phyloP scores from a whole-genome alignment of 2,888 invertebrate species.

The Limnephilus auricula region DNA sequence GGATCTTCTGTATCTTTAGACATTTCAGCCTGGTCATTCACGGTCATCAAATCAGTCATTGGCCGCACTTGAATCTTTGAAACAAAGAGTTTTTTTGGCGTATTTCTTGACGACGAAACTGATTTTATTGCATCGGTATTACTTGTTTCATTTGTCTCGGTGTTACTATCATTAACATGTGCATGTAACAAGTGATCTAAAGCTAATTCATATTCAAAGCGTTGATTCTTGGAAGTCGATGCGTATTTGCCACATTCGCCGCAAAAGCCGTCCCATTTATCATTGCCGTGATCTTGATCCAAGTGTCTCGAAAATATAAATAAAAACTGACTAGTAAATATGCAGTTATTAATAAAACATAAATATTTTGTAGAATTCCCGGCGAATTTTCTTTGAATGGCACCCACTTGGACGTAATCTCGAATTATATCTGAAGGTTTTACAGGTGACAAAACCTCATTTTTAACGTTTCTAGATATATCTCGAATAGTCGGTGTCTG shows the following conservation, averaged over 20 bases:
- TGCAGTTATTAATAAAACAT: conserved; percentile 70
- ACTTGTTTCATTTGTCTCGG: background rate
- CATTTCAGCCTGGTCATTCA: background rate
- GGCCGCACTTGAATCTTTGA: conserved; percentile 69
- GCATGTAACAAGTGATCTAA: conserved; percentile 74
- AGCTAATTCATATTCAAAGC: conserved; percentile 69
- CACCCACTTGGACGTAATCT: conserved; percentile 46
- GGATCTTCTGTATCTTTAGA: background rate
- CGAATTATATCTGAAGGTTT: background rate
- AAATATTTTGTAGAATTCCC: conserved; percentile 37
- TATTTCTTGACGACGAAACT: background rate
- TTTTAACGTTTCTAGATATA: background rate
- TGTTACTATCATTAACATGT: conserved; percentile 69
- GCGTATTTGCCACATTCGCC: conserved; percentile 72
- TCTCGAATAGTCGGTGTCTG: background rate
- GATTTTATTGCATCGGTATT: background rate
- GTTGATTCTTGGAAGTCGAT: background rate
- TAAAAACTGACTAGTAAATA: conserved; percentile 69
- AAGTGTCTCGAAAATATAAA: conserved; percentile 70
- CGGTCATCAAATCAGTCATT: conserved; percentile 74
- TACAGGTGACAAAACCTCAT: background rate
- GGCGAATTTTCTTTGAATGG: conserved; percentile 23
- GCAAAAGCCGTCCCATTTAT: conserved; percentile 79
- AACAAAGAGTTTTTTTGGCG: conserved; percentile 6
- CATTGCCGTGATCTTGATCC: conserved; percentile 69